These are phyloP conservation scores for Hanleya hanleyi DNA, from an alignment of 2,888 invertebrate species.

Conservation along the genomic window DNA sequence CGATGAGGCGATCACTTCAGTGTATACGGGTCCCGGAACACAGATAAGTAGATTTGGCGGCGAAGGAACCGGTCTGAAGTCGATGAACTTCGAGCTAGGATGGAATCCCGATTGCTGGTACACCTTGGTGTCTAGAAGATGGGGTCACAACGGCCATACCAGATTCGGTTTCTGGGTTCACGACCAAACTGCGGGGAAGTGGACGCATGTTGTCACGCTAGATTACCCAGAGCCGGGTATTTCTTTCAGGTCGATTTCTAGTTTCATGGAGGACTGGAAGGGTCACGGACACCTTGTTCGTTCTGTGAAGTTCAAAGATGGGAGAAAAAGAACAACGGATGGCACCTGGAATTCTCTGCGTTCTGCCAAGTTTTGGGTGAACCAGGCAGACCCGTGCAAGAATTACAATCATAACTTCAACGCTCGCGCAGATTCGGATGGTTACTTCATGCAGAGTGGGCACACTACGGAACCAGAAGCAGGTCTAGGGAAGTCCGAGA, in stretches of 20 bases:
- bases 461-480: slow-evolving; percentile 41
- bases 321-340: slow-evolving; percentile 39
- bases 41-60: slow-evolving; percentile 44
- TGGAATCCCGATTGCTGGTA: slow-evolving; percentile 54
- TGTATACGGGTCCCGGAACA: slow-evolving; percentile 41
- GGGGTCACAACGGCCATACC: slow-evolving; percentile 42
- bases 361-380: slow-evolving; percentile 41
- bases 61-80: slow-evolving; percentile 50
- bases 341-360: slow-evolving; percentile 43
- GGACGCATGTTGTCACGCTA: slow-evolving; percentile 49
- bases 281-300: slow-evolving; percentile 43
- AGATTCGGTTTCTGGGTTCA: slow-evolving; percentile 51
- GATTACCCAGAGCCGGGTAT: slow-evolving; percentile 44
- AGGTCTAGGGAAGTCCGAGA: slow-evolving; percentile 24
- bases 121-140: slow-evolving; percentile 45
- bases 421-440: slow-evolving; percentile 29
- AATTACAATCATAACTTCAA: slow-evolving; percentile 39
- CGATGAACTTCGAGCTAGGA: slow-evolving; percentile 48
- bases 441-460: slow-evolving; percentile 43
- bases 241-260: slow-evolving; percentile 37
- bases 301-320: slow-evolving; percentile 40
- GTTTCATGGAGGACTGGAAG: slow-evolving; percentile 53
- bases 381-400: slow-evolving; percentile 33
- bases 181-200: slow-evolving; percentile 38
- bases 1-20: slow-evolving; percentile 18